A percentile compares a stretch with the other conserved stretches of the same genome.
Evolutionary conservation across 2,113 vertebrate species (phyloP).

Genomic region (Callochromis pleurospilus): DNA sequence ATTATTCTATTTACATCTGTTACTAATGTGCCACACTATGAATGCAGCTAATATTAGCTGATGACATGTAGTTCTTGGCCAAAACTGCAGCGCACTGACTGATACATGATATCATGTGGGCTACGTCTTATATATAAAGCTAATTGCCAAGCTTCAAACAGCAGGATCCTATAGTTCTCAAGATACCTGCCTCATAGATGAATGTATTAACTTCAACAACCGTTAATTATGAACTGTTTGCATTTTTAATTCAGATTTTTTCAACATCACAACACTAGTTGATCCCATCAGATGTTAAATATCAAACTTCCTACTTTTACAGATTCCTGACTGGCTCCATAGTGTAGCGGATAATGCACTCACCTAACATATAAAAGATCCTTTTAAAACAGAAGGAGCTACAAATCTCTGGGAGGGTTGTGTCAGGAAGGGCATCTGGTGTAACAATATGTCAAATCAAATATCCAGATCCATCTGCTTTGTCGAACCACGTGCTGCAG

Average conservation of each 20-base stretch:
- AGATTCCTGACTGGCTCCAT: neutral
- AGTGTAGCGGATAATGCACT: neutral
- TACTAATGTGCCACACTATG: neutral
- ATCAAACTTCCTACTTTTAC: neutral
- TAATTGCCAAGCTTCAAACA: neutral
- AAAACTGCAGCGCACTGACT: neutral
- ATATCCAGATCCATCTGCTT: neutral
- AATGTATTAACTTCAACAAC: neutral
- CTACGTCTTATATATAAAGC: neutral
- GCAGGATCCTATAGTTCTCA: neutral
- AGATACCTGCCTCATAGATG: neutral
- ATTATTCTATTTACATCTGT: neutral
- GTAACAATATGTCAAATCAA: neutral
- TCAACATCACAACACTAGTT: neutral
- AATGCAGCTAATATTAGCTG: neutral
- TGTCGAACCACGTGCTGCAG: neutral
- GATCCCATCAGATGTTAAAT: neutral
- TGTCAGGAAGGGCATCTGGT: neutral
- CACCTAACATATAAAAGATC: neutral
- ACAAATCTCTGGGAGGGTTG: neutral
- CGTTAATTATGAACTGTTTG: neutral
- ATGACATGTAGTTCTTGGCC: neutral
- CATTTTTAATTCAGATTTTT: neutral
- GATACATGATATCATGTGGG: rapidly evolving
- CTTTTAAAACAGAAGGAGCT: neutral